phyloP scores from a whole-genome alignment of 2,797 vertebrate species.

The Pseudochaenichthys georgianus region DNA sequence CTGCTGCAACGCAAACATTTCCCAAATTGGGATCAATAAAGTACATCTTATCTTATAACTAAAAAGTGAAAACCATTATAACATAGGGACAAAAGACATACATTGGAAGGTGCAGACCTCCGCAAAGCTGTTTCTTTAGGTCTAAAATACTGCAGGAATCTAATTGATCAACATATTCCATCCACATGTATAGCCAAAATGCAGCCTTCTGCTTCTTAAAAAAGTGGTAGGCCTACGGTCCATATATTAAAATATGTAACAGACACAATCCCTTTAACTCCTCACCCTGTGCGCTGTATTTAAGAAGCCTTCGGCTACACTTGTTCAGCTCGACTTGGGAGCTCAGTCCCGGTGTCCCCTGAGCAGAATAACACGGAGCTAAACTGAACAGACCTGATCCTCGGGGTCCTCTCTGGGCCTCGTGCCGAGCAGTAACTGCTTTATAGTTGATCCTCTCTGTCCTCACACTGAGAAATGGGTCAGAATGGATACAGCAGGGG shows the following conservation, averaged over 20 bases:
- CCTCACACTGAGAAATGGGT: constrained; percentile 72
- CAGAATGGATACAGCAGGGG: constrained; percentile 60
- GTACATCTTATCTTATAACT: too few species aligned
- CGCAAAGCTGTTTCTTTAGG: too few species aligned
- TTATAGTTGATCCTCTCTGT: constrained; percentile 68
- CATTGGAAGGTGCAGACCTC: too few species aligned
- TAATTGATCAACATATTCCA: too few species aligned
- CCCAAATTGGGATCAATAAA: too few species aligned
- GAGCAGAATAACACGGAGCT: constrained; percentile 64
- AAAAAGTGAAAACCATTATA: not conserved
- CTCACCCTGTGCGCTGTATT: constrained; percentile 36
- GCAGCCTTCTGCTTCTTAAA: not conserved
- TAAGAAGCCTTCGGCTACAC: constrained; percentile 60
- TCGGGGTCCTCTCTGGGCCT: constrained; percentile 62
- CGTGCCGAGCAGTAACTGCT: constrained; percentile 65
- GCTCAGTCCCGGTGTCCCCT: constrained; percentile 54
- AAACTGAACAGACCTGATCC: constrained; percentile 69
- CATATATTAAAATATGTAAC: not conserved
- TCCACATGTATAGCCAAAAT: not conserved
- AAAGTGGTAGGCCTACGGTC: not conserved
- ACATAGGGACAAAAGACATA: too few species aligned
- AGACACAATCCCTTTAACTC: constrained; percentile 27
- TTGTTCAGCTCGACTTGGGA: constrained; percentile 72
- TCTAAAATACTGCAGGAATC: too few species aligned
- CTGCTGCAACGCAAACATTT: too few species aligned